phyloP scores from a whole-genome alignment of 2,888 invertebrate genomes.

The Hypomecis punctinalis region DNA sequence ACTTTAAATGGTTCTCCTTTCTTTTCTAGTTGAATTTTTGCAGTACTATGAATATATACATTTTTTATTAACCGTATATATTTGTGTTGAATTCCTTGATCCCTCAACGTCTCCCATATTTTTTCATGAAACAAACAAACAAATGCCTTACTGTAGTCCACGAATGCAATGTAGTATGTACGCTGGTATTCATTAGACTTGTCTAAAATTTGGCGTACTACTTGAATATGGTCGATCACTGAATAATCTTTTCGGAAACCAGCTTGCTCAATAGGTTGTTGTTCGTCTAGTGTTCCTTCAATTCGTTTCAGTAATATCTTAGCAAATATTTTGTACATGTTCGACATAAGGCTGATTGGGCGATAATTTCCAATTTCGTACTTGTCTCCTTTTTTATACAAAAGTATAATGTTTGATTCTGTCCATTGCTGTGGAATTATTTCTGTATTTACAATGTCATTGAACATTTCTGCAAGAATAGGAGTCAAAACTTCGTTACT shows the following conservation, averaged over 20 bases:
- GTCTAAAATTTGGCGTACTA: constrained; percentile 33
- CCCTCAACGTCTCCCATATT: constrained; percentile 35
- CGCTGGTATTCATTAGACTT: constrained; percentile 34
- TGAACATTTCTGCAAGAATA: constrained; percentile 42
- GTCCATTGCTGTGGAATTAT: constrained; percentile 44
- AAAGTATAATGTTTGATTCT: constrained; percentile 41
- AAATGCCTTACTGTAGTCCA: constrained; percentile 44
- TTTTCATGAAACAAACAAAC: constrained; percentile 37
- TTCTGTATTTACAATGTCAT: constrained; percentile 41
- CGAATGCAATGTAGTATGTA: constrained; percentile 33
- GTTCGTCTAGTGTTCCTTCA: constrained; percentile 39
- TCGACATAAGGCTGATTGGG: constrained; percentile 45
- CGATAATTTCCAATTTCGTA: constrained; percentile 41
- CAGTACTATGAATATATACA: constrained; percentile 32
- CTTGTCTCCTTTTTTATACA: constrained; percentile 47
- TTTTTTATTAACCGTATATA: constrained; percentile 41
- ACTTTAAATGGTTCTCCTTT: constrained; percentile 27
- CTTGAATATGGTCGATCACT: constrained; percentile 33
- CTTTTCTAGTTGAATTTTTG: constrained; percentile 32
- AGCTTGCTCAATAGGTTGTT: constrained; percentile 16
- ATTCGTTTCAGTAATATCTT: constrained; percentile 39
- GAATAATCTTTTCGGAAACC: constrained; percentile 37
- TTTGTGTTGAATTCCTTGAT: constrained; percentile 41
- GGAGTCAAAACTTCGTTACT: constrained; percentile 22
- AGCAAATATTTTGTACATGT: constrained; percentile 42